Conservation (phyloP, 2,113 vertebrate genomes). For the Tetrax tetrax region DNA sequence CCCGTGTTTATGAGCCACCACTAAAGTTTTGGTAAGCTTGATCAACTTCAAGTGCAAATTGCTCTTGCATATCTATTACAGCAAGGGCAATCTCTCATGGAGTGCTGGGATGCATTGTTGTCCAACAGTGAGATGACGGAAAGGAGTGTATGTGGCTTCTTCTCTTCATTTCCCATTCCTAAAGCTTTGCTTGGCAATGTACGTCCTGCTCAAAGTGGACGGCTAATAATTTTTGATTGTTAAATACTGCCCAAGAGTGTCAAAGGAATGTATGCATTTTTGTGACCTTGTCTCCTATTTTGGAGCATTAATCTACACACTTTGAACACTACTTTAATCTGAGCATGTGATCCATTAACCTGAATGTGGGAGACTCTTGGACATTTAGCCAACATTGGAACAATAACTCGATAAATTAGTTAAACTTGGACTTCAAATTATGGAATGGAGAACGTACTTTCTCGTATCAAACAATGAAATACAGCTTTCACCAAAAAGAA, state of each 20-base stretch:
- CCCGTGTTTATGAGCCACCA: background rate
- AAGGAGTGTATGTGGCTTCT: background rate
- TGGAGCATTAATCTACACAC: background rate
- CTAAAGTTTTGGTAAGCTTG: background rate
- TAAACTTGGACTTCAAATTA: background rate
- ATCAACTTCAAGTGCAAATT: background rate
- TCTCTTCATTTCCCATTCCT: background rate
- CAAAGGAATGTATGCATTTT: background rate
- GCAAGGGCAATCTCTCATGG: background rate
- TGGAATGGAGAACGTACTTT: background rate
- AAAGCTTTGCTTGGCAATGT: background rate
- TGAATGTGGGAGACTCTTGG: background rate
- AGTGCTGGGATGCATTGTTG: background rate
- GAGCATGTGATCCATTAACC: background rate
- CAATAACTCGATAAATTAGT: background rate
- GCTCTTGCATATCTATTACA: background rate
- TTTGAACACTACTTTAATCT: background rate
- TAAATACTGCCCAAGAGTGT: background rate
- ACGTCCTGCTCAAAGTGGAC: background rate
- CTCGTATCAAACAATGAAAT: background rate
- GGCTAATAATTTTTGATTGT: background rate
- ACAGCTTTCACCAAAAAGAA: constrained; percentile 26
- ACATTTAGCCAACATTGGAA: background rate
- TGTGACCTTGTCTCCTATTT: background rate
- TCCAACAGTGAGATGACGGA: rapidly evolving